Evolutionary conservation across 2,113 vertebrate species (phyloP).

Genomic region (Ochotona princeps): DNA sequence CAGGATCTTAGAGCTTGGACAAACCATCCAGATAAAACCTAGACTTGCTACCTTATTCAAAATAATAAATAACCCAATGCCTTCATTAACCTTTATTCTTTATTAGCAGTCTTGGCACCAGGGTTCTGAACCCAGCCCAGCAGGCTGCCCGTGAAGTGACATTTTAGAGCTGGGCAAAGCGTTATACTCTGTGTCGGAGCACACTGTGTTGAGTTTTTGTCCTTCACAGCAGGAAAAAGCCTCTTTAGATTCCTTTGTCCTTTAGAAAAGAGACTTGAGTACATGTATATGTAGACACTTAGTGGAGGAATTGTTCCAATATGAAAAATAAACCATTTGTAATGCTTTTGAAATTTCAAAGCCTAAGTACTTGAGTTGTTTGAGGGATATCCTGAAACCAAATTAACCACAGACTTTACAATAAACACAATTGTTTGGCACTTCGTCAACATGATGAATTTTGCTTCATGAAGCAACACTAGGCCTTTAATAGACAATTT

Average conservation of each 20-base stretch:
- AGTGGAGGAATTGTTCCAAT: conserved; percentile 35
- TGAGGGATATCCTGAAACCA: conserved; percentile 26
- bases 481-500: background rate
- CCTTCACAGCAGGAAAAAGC: conserved; percentile 81
- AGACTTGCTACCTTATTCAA: conserved; percentile 78
- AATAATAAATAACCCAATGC: conserved; percentile 82
- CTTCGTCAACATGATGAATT: background rate
- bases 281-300: background rate
- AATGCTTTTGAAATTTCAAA: conserved; percentile 11
- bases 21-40: conserved; percentile 76
- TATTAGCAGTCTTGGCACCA: conserved; percentile 83
- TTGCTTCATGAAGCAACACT: background rate
- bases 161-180: conserved; percentile 87
- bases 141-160: conserved; percentile 86
- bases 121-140: conserved; percentile 82
- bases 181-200: conserved; percentile 72
- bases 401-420: background rate
- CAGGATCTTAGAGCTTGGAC: conserved; percentile 76
- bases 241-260: conserved; percentile 73
- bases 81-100: conserved; percentile 92
- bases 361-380: background rate
- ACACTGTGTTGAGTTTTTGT: conserved; percentile 84
- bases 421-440: conserved; percentile 1
- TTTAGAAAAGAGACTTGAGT: conserved; percentile 72
- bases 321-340: conserved; percentile 22